phyloP scores from a whole-genome alignment of 2,113 vertebrate species.

The Psittacus erithacus region DNA sequence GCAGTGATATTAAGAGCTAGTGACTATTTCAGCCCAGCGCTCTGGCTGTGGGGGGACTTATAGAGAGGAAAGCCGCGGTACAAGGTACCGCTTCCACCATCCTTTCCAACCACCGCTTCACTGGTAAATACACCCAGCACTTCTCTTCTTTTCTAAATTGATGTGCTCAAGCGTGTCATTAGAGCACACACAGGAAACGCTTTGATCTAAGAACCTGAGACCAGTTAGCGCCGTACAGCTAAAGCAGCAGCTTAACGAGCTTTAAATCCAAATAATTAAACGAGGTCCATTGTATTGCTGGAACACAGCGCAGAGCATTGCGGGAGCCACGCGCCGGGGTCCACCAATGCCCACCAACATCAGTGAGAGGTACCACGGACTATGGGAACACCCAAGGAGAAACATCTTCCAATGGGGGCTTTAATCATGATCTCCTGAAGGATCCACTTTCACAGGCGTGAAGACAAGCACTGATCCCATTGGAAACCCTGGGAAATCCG shows the following conservation, averaged over 20 bases:
- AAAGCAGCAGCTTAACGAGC: slow-evolving; percentile 31
- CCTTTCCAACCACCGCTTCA: not conserved
- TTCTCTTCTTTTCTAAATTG: slow-evolving; percentile 14
- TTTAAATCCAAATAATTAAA: slow-evolving; percentile 45
- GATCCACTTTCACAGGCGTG: not conserved
- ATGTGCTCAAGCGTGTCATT: not conserved
- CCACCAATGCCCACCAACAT: fast-evolving
- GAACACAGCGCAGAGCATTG: not conserved
- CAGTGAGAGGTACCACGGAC: fast-evolving
- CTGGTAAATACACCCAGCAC: not conserved
- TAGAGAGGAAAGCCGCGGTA: not conserved
- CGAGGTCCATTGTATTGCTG: not conserved
- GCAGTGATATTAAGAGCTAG: not conserved
- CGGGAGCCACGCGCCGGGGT: fast-evolving
- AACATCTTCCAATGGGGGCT: not conserved
- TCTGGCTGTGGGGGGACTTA: not conserved
- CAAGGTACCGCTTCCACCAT: fast-evolving
- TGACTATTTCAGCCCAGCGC: not conserved
- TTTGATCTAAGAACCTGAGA: slow-evolving; percentile 22
- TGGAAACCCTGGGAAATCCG: not conserved
- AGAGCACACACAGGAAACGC: not conserved
- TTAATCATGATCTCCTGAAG: not conserved
- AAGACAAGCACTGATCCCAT: fast-evolving
- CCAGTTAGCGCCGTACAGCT: not conserved
- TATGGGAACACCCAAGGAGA: not conserved